Evolutionary conservation across 2,888 invertebrate genomes (phyloP).

Genomic region (Bombyx huttoni): DNA sequence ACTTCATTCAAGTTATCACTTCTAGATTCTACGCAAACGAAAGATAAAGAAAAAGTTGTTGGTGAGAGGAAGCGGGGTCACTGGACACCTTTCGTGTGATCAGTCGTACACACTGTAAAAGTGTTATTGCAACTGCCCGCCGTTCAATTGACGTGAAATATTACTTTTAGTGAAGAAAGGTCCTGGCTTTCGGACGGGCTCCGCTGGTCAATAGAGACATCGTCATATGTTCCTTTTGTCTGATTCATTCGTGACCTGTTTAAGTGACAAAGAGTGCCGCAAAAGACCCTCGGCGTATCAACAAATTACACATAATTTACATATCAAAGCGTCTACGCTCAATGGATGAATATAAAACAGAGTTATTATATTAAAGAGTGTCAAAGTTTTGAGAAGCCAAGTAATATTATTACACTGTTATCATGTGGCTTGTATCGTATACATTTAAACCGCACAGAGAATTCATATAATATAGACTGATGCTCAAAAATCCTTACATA

Average conservation of each 20-base stretch:
- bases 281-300: slow-evolving; percentile 67
- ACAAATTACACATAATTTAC: slow-evolving; percentile 69
- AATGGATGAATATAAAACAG: slow-evolving; percentile 43
- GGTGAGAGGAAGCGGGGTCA: background rate
- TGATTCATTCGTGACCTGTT: slow-evolving; percentile 47
- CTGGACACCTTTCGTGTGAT: slow-evolving; percentile 7
- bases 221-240: slow-evolving; percentile 58
- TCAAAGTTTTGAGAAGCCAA: slow-evolving; percentile 33
- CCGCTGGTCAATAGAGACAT: slow-evolving; percentile 48
- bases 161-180: slow-evolving; percentile 38
- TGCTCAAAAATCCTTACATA: no score
- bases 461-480: no score
- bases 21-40: background rate
- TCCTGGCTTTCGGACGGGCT: slow-evolving; percentile 29
- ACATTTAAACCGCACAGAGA: no score
- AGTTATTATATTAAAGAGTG: slow-evolving; percentile 52
- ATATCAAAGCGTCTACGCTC: slow-evolving; percentile 48
- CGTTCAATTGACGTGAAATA: slow-evolving; percentile 44
- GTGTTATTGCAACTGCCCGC: slow-evolving; percentile 54
- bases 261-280: slow-evolving; percentile 55
- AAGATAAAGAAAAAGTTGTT: background rate
- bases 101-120: slow-evolving; percentile 21
- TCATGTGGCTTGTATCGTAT: background rate
- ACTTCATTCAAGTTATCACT: background rate
- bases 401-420: slow-evolving; percentile 20